Percentiles rank a stretch among this genome's conserved stretches.
phyloP scores from a whole-genome alignment of 1,140 invertebrate genomes.

The Conus betulinus region DNA sequence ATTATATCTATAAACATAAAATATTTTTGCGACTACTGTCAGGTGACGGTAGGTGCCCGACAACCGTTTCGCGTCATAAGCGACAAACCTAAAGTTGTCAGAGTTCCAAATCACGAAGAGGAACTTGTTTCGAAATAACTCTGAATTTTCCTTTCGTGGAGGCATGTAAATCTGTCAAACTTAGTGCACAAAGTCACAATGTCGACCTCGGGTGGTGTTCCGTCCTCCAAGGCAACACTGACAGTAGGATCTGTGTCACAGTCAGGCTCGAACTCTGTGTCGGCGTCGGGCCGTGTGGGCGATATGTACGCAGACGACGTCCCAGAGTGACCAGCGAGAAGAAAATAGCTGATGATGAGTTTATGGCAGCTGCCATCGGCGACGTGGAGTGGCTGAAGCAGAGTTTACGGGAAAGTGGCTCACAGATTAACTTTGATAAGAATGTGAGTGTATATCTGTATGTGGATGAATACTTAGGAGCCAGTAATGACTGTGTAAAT shows the following conservation, averaged over 20 bases:
- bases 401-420: constrained; percentile 67
- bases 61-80: constrained; percentile 33
- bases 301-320: constrained; percentile 45
- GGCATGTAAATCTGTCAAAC: background rate
- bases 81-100: background rate
- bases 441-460: constrained; percentile 64
- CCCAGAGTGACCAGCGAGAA: constrained; percentile 63
- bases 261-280: constrained; percentile 16
- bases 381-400: constrained; percentile 75
- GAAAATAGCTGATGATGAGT: constrained; percentile 73
- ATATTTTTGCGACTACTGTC: constrained; percentile 34
- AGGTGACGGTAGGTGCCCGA: constrained; percentile 21
- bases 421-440: constrained; percentile 72
- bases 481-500: too few species aligned
- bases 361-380: constrained; percentile 75
- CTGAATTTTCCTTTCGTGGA: background rate
- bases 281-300: constrained; percentile 16
- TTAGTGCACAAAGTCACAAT: background rate
- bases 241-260: background rate
- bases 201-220: constrained; percentile 20
- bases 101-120: background rate
- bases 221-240: background rate
- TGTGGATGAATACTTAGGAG: too few species aligned
- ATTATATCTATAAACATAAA: background rate
- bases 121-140: background rate